phyloP scores from a whole-genome alignment of 2,888 invertebrate genomes.

The Eilema griseolum region DNA sequence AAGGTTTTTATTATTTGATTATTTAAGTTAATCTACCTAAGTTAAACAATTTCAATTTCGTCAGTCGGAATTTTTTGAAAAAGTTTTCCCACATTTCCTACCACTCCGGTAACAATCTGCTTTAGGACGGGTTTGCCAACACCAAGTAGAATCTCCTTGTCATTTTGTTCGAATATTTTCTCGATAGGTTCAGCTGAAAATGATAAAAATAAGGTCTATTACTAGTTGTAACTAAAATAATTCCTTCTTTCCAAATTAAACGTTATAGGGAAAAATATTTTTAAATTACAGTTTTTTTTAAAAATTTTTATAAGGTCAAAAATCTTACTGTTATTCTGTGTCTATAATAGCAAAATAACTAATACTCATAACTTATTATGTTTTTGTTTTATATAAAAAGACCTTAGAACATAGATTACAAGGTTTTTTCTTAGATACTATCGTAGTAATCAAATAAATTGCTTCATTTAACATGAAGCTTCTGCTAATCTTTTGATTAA shows the following conservation, averaged over 20 bases:
- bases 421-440: not conserved
- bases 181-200: slow-evolving; percentile 53
- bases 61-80: not conserved
- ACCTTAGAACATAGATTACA: not conserved
- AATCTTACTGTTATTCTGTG: no score
- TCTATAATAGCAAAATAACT: no score
- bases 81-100: not conserved
- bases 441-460: no score
- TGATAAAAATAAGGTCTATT: slow-evolving; percentile 2
- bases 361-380: no score
- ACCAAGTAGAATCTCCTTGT: slow-evolving; percentile 43
- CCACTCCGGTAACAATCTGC: not conserved
- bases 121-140: slow-evolving; percentile 9
- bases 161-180: slow-evolving; percentile 49
- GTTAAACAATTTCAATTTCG: slow-evolving; percentile 13
- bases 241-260: not conserved
- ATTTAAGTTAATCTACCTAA: not conserved
- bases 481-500: no score
- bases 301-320: not conserved
- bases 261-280: no score
- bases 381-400: not conserved
- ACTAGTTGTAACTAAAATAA: not conserved
- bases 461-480: no score
- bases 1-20: slow-evolving; percentile 3
- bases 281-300: no score